Evolutionary conservation across 2,113 vertebrate species (phyloP).

Genomic region (Morone saxatilis): DNA sequence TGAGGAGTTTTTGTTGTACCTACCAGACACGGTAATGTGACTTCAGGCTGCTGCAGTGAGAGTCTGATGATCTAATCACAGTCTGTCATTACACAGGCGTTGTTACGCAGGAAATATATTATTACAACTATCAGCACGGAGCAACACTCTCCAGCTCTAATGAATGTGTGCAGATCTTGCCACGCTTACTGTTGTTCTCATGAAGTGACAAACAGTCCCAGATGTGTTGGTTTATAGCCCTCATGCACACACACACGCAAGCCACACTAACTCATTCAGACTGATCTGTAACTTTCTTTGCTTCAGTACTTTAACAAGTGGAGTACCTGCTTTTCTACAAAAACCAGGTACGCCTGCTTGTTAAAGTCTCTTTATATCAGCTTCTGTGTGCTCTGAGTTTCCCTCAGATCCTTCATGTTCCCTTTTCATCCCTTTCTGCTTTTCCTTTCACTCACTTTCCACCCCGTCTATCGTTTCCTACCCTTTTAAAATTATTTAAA

Average conservation of each 20-base stretch:
- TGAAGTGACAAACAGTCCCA: constrained; percentile 52
- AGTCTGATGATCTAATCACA: constrained; percentile 46
- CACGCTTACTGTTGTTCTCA: constrained; percentile 25
- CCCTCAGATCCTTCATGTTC: constrained; percentile 34
- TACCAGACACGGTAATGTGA: not conserved
- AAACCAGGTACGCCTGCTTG: constrained; percentile 50
- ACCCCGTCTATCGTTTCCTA: not conserved
- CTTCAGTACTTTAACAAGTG: constrained; percentile 51
- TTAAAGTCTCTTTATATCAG: constrained; percentile 40
- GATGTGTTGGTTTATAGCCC: constrained; percentile 50
- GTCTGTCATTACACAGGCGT: constrained; percentile 52
- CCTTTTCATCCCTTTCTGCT: constrained; percentile 1
- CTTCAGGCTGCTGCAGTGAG: constrained; percentile 16
- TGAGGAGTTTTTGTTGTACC: constrained; percentile 33
- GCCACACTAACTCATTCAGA: constrained; percentile 34
- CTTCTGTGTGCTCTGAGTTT: constrained; percentile 36
- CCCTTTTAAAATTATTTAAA: not conserved
- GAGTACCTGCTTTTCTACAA: constrained; percentile 29
- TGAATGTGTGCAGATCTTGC: constrained; percentile 14
- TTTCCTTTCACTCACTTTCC: not conserved
- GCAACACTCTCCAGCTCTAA: constrained; percentile 33
- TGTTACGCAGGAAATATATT: constrained; percentile 38
- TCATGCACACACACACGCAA: constrained; percentile 24
- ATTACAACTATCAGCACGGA: constrained; percentile 30
- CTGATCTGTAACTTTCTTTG: constrained; percentile 23